Base-by-base conservation (phyloP, 2,797 vertebrate species). In the Microctenopoma steveboyesi region DNA sequence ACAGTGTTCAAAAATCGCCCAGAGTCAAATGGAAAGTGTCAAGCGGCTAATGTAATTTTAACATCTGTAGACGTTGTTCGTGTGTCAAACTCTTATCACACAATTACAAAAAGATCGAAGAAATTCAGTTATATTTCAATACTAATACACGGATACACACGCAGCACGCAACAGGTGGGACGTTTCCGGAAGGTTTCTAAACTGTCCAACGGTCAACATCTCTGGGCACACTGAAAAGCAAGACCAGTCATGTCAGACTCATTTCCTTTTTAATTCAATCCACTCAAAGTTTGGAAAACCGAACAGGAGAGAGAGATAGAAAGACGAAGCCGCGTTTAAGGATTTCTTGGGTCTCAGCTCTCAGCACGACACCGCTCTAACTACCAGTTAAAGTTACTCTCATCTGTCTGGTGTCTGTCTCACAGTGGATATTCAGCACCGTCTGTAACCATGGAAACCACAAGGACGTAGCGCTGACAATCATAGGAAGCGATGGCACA, bases 371-470 rank as follows among this genome's bases (percentile, higher is more conserved):
- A 69, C 59, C 0, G 46, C 72, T 75, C 47, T 50, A 84, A 82
- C 74, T 33, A 81, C 52, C 72, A 45, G 71, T 6, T 67, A 43
- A 74, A 67, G 78, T 84, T 85, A 40, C 81, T 53, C 76, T 77
- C 69, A 59, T 79, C 75, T 74, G 66, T 83, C 72, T 71, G 70
- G 39, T 74, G 76, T 82, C 74, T 77, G 72, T 51, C 75, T 81
- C 52, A 15, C 69, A 52, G 64, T 39, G 7, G 35, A 79, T 63
- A 75, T 84, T 68, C 83, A 83, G 89, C 67, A 63, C 73, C 73
- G 81, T 87, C 89, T 86, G 92, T 93, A 88, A 82, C 90, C 92
- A 94, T 92, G 90, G 92, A 75, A 93, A 94, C 93, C 69, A 62
- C 82, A 72, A 73, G 80, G 88, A 86, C 75, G 62, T 70, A 77